Percentiles rank a stretch among this genome's conserved stretches.
Evolutionary conservation across 1,140 invertebrate species (phyloP).

Genomic region (Hylyphantes graminicola): DNA sequence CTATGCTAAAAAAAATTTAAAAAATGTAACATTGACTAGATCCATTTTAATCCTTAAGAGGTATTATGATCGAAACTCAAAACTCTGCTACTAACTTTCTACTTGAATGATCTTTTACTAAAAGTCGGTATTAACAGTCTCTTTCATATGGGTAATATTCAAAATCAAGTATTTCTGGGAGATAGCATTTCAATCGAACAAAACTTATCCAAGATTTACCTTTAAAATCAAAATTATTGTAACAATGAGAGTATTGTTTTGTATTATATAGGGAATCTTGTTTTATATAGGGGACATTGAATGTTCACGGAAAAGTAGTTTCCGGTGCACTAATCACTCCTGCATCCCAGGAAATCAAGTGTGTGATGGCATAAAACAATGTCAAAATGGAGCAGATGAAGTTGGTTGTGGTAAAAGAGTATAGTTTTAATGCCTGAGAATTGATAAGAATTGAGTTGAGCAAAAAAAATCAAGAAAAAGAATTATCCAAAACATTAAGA

Average conservation of each 20-base stretch:
- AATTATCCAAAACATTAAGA: too few species aligned
- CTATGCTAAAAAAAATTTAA: too few species aligned
- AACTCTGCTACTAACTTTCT: too few species aligned
- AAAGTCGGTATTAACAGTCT: not conserved
- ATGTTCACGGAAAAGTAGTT: not conserved
- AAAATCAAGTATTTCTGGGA: too few species aligned
- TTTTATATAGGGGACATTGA: conserved; percentile 3
- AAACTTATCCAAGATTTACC: not conserved
- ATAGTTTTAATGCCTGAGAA: too few species aligned
- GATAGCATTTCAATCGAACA: not conserved
- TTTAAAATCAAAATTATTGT: not conserved
- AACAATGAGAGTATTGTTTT: not conserved
- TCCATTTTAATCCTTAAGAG: too few species aligned
- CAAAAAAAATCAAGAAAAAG: too few species aligned
- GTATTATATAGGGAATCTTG: not conserved
- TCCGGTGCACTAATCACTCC: not conserved
- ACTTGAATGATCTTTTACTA: not conserved
- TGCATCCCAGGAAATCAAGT: conserved; percentile 14
- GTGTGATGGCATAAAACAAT: conserved; percentile 6
- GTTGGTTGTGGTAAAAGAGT: conserved; percentile 12
- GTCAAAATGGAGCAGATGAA: conserved; percentile 29
- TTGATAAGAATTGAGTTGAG: too few species aligned
- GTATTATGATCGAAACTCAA: too few species aligned
- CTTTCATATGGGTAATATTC: too few species aligned
- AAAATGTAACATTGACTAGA: too few species aligned